Evolutionary conservation across 2,888 invertebrate species (phyloP).

Genomic region (Melinaea menophilus): DNA sequence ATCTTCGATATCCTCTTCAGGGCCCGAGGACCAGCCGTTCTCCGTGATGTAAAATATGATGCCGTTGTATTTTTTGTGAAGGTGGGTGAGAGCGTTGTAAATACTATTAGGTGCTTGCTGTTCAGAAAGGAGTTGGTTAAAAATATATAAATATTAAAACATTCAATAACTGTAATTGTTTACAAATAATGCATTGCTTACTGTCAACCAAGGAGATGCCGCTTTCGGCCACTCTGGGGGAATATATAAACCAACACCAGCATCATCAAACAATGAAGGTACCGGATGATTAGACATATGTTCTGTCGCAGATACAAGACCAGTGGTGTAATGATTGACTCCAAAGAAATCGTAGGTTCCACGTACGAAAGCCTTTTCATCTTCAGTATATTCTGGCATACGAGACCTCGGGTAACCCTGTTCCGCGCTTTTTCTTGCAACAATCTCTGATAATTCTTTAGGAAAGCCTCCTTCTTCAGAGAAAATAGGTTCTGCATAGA

Average conservation of each 20-base stretch:
- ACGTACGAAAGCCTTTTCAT: conserved; percentile 44
- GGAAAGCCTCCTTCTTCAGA: conserved; percentile 74
- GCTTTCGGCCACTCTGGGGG: conserved; percentile 47
- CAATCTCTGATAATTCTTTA: conserved; percentile 57
- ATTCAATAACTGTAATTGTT: not conserved
- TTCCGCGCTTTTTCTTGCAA: conserved; percentile 53
- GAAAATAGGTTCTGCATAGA: conserved; percentile 72
- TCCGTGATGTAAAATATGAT: conserved; percentile 78
- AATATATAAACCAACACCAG: conserved; percentile 33
- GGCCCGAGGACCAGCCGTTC: conserved; percentile 74
- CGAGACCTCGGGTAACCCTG: conserved; percentile 47
- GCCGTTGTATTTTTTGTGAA: conserved; percentile 68
- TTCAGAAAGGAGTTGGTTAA: conserved; percentile 3
- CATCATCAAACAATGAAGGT: conserved; percentile 47
- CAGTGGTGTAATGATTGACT: conserved; percentile 82
- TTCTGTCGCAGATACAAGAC: conserved; percentile 42
- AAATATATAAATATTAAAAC: not conserved
- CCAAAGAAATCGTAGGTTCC: conserved; percentile 67
- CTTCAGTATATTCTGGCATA: conserved; percentile 44
- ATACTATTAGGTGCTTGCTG: conserved; percentile 79
- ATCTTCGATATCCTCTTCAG: conserved; percentile 55
- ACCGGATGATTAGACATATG: conserved; percentile 34
- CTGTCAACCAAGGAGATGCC: conserved; percentile 51
- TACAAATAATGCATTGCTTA: conserved; percentile 33
- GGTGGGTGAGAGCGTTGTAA: conserved; percentile 69